Conservation (phyloP, 1,140 invertebrate genomes). For the Magallana gigas region DNA sequence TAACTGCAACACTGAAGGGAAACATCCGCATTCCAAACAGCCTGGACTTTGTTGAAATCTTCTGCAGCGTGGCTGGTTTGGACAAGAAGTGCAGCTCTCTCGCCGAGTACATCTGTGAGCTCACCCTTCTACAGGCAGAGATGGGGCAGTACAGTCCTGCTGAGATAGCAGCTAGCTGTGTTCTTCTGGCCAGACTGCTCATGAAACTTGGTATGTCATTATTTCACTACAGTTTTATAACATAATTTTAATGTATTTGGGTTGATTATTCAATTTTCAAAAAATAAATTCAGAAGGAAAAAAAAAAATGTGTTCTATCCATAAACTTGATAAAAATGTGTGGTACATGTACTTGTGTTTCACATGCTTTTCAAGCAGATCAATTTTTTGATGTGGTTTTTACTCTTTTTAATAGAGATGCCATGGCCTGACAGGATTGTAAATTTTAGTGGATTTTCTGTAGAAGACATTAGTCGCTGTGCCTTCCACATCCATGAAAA, state of each 20-base stretch:
- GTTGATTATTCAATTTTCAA: too few relatives aligned
- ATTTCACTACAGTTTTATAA: too few relatives aligned
- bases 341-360: too few relatives aligned
- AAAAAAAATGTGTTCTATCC: too few relatives aligned
- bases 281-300: too few relatives aligned
- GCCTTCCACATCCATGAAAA: conserved; percentile 76
- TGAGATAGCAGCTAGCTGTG: conserved; percentile 73
- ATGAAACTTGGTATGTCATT: conserved; percentile 68
- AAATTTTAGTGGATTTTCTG: conserved; percentile 73
- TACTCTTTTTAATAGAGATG: conserved; percentile 56
- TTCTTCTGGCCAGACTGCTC: conserved; percentile 72
- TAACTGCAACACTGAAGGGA: conserved; percentile 74
- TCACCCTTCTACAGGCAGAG: conserved; percentile 75
- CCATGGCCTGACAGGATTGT: conserved; percentile 71
- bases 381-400: background rate
- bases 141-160: conserved; percentile 75
- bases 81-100: conserved; percentile 63
- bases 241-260: too few relatives aligned
- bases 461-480: conserved; percentile 74
- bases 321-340: too few relatives aligned
- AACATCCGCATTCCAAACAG: conserved; percentile 73
- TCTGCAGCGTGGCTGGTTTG: conserved; percentile 64
- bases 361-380: background rate
- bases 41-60: conserved; percentile 73
- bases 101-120: conserved; percentile 75